Evolutionary conservation across 1,140 invertebrate genomes (phyloP).

Genomic region (Lordiphosa mommai): DNA sequence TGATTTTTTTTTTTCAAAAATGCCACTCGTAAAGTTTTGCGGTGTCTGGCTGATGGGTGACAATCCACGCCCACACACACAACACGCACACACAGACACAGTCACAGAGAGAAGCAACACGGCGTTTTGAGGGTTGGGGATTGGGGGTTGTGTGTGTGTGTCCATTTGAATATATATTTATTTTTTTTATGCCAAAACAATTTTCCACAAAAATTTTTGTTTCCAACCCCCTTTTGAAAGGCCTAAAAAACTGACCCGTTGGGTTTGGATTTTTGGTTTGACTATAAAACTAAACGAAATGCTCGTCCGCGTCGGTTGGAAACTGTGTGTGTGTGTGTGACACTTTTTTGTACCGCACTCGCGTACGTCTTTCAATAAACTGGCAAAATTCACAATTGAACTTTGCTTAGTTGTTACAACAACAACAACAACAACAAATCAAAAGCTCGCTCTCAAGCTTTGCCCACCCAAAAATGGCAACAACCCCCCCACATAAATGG

Average conservation of each 20-base stretch:
- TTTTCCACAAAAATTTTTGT: constrained; percentile 19
- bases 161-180: constrained; percentile 16
- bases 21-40: constrained; percentile 1
- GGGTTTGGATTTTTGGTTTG: too few species aligned
- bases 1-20: constrained; percentile 29
- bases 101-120: neutral
- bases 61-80: constrained; percentile 2
- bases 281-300: too few species aligned
- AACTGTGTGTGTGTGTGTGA: too few species aligned
- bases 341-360: constrained; percentile 46
- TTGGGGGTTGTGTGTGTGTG: constrained; percentile 1
- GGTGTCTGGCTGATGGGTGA: constrained; percentile 2
- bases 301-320: neutral
- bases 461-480: constrained; percentile 68
- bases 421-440: constrained; percentile 12
- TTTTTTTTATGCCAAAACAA: constrained; percentile 11
- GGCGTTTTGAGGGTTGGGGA: neutral
- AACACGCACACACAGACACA: too few species aligned
- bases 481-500: constrained; percentile 30
- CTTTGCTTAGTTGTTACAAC: constrained; percentile 46
- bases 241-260: too few species aligned
- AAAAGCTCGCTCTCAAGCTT: constrained; percentile 31
- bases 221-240: constrained; percentile 30
- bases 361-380: constrained; percentile 57
- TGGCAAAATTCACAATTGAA: constrained; percentile 65